Evolutionary conservation across 2,888 invertebrate species (phyloP), one percentile per base, ranked within the genome.

Genomic region (Galerucella calmariensis): DNA sequence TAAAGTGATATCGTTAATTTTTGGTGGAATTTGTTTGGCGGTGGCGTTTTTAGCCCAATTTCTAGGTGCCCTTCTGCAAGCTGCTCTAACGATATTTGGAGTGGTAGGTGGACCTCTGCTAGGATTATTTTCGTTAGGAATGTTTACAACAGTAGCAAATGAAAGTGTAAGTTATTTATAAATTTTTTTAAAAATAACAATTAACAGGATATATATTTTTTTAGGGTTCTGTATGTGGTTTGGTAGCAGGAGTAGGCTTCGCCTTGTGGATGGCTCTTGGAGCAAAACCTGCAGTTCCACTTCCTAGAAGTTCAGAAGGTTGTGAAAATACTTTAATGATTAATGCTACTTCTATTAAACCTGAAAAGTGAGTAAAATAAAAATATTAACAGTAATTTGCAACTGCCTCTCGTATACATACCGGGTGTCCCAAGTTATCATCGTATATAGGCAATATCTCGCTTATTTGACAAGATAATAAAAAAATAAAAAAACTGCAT

Each of bases 31-130:
- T 1, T 96, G 95, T 84, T 89, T 98, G 63, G 94, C 91, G 0
- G 84, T 97, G 53, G 95, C 97, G 0, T 96, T 95, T 85, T 82
- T 95, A 8, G 95, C 96, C 0, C 93, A 96, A 80, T 90, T 92
- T 73, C 88, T 97, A 63, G 96, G 96, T 0, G 95, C 95, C 0
- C 90, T 97, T n/a, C 88, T 97, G n/a, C 95, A 96, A 87, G 94
- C 95, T 0, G 92, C 95, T 0, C 88, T 96, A 10, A 95, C 95
- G 0, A 94, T 96, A 79, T 96, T 97, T 83, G 96, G 96, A 1
- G 93, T 95, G 0, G 92, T 95, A 2, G 96, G 96, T 0, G 97
- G 97, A 0, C 97, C 97, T 0, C 86, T 96, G n/a, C 88, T 97
- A 35, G 96, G 94, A 0, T 88, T 97, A 1, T 97, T 97, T 84